Evolutionary conservation across 2,888 invertebrate species (phyloP).

Genomic region (Acleris emargana): DNA sequence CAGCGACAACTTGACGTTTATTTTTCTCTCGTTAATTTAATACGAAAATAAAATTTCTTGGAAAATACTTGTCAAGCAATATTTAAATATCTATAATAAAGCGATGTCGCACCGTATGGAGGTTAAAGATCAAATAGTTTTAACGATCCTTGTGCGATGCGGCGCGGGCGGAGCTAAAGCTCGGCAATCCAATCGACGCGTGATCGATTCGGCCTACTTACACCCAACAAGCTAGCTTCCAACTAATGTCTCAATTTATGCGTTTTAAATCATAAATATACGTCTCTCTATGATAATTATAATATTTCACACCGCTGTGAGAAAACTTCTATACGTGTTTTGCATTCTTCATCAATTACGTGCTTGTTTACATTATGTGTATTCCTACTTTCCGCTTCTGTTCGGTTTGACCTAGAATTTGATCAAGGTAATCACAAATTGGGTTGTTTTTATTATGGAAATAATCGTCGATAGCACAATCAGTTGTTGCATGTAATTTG

Average conservation of each 20-base stretch:
- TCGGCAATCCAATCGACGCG: slow-evolving; percentile 46
- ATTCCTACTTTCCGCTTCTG: slow-evolving; percentile 1
- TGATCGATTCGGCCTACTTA: slow-evolving; percentile 67
- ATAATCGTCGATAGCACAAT: background rate
- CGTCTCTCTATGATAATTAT: background rate
- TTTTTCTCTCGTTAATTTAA: slow-evolving; percentile 14
- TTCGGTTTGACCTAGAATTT: slow-evolving; percentile 6
- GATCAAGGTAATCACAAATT: background rate
- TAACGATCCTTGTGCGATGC: slow-evolving; percentile 42
- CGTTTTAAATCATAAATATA: slow-evolving; percentile 3
- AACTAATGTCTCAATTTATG: slow-evolving; percentile 37
- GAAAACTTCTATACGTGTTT: background rate
- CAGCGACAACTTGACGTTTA: background rate
- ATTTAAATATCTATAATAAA: slow-evolving; percentile 8
- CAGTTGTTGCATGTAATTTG: too few relatives aligned
- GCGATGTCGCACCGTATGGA: slow-evolving; percentile 32
- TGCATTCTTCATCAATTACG: slow-evolving; percentile 11
- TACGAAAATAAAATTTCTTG: background rate
- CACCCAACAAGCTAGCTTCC: slow-evolving; percentile 39
- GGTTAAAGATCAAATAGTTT: slow-evolving; percentile 61
- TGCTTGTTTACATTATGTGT: slow-evolving; percentile 8
- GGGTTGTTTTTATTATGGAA: background rate
- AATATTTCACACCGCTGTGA: background rate
- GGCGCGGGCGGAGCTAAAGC: slow-evolving; percentile 45
- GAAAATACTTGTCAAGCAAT: background rate